phyloP scores from a whole-genome alignment of 2,888 invertebrate species.

The Metacarcinus magister region DNA sequence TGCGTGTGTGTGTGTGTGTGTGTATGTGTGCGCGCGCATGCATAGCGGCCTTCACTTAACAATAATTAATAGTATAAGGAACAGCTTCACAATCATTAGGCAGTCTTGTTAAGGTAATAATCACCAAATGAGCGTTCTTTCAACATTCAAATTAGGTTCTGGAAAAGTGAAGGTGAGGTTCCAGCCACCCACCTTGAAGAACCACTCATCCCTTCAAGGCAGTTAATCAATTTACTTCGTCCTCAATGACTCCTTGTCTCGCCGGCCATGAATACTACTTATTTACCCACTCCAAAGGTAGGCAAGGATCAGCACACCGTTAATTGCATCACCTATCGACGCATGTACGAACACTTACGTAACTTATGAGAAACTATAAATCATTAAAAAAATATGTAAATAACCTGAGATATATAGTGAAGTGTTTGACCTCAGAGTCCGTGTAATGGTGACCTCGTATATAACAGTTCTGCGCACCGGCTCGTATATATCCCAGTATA shows the following conservation, averaged over 20 bases:
- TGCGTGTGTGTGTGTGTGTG: constrained; percentile 28
- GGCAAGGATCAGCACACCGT: neutral
- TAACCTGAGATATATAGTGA: neutral
- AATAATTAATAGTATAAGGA: neutral
- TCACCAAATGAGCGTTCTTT: neutral
- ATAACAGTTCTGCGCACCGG: too few relatives aligned
- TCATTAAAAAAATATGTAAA: neutral
- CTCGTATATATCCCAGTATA: neutral
- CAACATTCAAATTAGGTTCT: neutral
- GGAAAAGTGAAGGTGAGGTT: neutral
- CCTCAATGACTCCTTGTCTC: neutral
- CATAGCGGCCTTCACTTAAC: neutral
- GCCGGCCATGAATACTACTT: neutral
- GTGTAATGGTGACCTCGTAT: neutral
- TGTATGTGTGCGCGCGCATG: neutral
- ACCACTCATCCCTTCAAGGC: neutral
- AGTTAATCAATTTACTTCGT: neutral
- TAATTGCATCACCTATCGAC: neutral
- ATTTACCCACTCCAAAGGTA: neutral
- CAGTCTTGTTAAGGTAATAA: neutral
- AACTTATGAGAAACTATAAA: neutral
- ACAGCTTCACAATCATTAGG: neutral
- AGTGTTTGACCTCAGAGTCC: neutral
- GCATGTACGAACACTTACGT: neutral
- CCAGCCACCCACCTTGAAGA: neutral